Percentiles rank a stretch among this genome's conserved stretches.
phyloP scores from a whole-genome alignment of 2,888 invertebrate genomes.

The Listrodromus nycthemerus region DNA sequence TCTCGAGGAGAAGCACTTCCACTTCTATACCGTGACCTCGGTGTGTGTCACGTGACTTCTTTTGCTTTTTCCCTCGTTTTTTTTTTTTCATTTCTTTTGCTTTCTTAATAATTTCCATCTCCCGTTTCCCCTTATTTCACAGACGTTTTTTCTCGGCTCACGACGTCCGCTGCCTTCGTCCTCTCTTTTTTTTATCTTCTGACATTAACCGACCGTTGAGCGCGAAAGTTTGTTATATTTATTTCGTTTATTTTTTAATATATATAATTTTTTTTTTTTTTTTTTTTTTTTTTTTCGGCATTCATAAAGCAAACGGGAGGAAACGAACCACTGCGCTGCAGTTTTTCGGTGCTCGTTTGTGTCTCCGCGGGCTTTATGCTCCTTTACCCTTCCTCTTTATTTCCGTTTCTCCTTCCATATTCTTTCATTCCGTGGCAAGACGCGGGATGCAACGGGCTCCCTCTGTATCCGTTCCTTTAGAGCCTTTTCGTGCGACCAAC shows the following conservation, averaged over 20 bases:
- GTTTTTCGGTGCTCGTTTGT: slow-evolving; percentile 54
- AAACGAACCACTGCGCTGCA: slow-evolving; percentile 36
- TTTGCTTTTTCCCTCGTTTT: background rate
- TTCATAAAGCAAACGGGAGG: slow-evolving; percentile 32
- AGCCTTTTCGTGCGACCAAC: slow-evolving; percentile 42
- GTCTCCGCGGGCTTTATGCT: slow-evolving; percentile 41
- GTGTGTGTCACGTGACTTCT: background rate
- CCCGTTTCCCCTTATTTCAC: slow-evolving; percentile 34
- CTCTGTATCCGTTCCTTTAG: slow-evolving; percentile 28
- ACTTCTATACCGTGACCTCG: slow-evolving; percentile 5
- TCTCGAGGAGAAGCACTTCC: background rate
- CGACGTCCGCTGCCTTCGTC: background rate
- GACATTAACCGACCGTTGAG: slow-evolving; percentile 40
- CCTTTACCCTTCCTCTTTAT: slow-evolving; percentile 44
- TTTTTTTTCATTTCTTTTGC: background rate
- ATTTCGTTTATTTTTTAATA: background rate
- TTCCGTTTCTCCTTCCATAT: slow-evolving; percentile 51
- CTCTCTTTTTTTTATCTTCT: slow-evolving; percentile 41
- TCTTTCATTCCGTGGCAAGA: slow-evolving; percentile 23
- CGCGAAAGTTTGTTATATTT: slow-evolving; percentile 29
- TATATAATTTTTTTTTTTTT: background rate
- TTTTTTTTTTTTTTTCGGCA: slow-evolving; percentile 31
- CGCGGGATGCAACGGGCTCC: background rate
- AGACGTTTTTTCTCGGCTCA: slow-evolving; percentile 21
- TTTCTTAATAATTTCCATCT: slow-evolving; percentile 21